Conservation (phyloP, 1,140 invertebrate species). For the Anastrepha ludens region DNA sequence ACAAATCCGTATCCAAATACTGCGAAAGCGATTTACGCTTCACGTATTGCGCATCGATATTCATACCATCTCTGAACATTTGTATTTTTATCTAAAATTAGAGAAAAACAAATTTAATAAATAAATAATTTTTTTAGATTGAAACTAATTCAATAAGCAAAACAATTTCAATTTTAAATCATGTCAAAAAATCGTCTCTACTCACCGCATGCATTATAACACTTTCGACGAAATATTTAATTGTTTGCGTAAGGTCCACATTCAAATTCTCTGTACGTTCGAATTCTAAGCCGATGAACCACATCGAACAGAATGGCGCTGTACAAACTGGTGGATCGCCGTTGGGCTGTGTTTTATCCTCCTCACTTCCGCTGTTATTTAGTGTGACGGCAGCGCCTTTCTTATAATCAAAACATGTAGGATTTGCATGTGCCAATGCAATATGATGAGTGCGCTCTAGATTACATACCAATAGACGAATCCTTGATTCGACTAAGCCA, state of each 20-base stretch:
- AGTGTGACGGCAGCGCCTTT: conserved; percentile 61
- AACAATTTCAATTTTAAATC: background rate
- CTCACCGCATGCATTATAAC: conserved; percentile 79
- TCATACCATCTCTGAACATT: conserved; percentile 92
- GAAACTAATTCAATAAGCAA: too few relatives aligned
- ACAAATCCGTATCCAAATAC: conserved; percentile 83
- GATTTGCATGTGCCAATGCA: conserved; percentile 95
- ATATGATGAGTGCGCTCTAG: conserved; percentile 95
- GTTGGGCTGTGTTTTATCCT: conserved; percentile 62
- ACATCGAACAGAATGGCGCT: conserved; percentile 83
- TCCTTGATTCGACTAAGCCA: conserved; percentile 97
- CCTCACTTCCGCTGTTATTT: conserved; percentile 65
- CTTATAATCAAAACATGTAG: conserved; percentile 82
- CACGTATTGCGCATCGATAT: conserved; percentile 87
- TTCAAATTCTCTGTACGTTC: conserved; percentile 90
- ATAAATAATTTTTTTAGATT: conserved; percentile 36
- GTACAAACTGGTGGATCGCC: conserved; percentile 59
- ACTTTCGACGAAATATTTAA: conserved; percentile 89
- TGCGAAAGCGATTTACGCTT: conserved; percentile 84
- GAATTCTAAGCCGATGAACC: conserved; percentile 98
- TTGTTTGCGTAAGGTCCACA: conserved; percentile 94
- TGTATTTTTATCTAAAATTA: conserved; percentile 82
- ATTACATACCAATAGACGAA: conserved; percentile 92
- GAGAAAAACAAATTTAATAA: conserved; percentile 39
- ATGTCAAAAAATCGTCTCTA: conserved; percentile 52